Conservation (phyloP, 2,797 vertebrate genomes). For the Rhyacichthys aspro region DNA sequence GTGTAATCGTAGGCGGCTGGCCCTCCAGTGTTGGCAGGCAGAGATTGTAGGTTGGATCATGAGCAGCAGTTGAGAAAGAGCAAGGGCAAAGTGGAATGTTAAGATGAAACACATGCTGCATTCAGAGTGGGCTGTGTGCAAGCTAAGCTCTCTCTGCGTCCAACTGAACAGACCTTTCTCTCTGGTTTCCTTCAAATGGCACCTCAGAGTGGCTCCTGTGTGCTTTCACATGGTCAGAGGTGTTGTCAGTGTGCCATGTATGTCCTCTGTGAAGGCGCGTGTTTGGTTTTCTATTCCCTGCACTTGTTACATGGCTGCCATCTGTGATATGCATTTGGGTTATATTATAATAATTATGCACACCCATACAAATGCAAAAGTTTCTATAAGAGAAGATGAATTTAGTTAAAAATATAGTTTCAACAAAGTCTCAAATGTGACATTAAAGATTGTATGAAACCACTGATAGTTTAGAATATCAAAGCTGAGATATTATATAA, state of each 20-base stretch:
- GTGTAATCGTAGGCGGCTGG: slow-evolving; percentile 48
- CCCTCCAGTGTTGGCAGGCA: slow-evolving; percentile 58
- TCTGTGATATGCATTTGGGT: slow-evolving; percentile 1
- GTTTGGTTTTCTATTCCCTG: slow-evolving; percentile 6
- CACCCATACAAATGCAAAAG: not conserved
- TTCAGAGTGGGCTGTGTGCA: slow-evolving; percentile 60
- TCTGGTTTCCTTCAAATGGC: slow-evolving; percentile 6
- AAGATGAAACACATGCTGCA: slow-evolving; percentile 80
- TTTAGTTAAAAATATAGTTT: too few species aligned
- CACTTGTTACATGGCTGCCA: slow-evolving; percentile 1
- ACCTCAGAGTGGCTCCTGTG: slow-evolving; percentile 46
- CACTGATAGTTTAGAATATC: too few species aligned
- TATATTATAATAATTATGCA: not conserved
- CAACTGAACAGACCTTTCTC: slow-evolving; percentile 22
- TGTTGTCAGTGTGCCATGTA: slow-evolving; percentile 3
- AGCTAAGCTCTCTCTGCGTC: slow-evolving; percentile 34
- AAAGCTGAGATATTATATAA: not conserved
- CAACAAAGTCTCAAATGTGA: too few species aligned
- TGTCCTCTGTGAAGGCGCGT: not conserved
- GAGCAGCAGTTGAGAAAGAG: slow-evolving; percentile 59
- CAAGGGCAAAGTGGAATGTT: slow-evolving; percentile 76
- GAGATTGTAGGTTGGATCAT: slow-evolving; percentile 44
- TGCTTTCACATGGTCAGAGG: slow-evolving; percentile 41
- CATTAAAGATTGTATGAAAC: too few species aligned
- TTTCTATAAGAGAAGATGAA: too few species aligned